Evolutionary conservation across 2,888 invertebrate species (phyloP), one percentile per base, ranked within the genome.

Genomic region (Lasioglossum morio): DNA sequence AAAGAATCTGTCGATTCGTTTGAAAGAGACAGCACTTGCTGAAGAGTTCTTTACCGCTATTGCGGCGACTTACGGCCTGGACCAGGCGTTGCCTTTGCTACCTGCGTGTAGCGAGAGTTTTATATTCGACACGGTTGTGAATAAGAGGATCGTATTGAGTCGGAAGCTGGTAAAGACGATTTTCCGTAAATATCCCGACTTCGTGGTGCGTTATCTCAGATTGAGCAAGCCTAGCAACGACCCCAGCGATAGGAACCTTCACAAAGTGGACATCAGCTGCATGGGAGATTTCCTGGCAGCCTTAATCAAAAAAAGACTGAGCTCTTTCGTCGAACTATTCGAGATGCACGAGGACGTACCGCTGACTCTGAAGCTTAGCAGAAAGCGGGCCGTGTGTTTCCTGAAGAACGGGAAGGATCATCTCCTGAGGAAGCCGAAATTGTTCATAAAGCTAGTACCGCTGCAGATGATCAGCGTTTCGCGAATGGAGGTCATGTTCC

Each of bases 141-240:
- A 87, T 0, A 82, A 82, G 0, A 83, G 79, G 16, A 76, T 94
- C 1, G n/a, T 78, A 4, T 74, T 94, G 0, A 85, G 90, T 0
- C 4, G 69, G 0, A 87, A 82, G 16, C 60, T 87, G 7, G 12
- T 92, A 3, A 74, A 84, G 43, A 81, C 74, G 37, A 48, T 94
- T 7, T 92, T 86, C 27, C 43, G 74, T 10, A 93, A 82, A 27
- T 92, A 93, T 84, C 93, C 94, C 0, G 76, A 92, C 7, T 40
- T 94, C 1, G 85, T 92, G 1, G 91, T 95, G 7, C 89, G 91
- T 14, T 95, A 94, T 73, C 57, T 95, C 5, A 92, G 89, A 72
- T 80, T 93, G 14, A 85, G 89, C 4, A 87, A 88, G 2, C 77
- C 81, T 0, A 34, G 2, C 0, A 53, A 73, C 0, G 27, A 79